Percentiles rank a stretch among this genome's conserved stretches.
Evolutionary conservation across 2,113 vertebrate genomes (phyloP).

Genomic region (Ursus arctos): DNA sequence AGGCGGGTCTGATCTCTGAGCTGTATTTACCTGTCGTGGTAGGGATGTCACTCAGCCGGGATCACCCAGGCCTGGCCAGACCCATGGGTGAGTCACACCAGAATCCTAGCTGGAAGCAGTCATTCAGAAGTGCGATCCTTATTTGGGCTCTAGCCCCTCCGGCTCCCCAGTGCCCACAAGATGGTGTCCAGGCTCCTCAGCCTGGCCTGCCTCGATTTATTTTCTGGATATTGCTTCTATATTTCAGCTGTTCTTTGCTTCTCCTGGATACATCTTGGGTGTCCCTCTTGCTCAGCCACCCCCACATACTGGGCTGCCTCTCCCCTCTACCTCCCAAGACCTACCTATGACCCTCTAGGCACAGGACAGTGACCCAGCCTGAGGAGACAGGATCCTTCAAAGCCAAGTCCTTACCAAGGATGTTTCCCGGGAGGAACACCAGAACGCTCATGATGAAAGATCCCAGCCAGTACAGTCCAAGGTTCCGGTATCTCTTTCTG

Average conservation of each 20-base stretch:
- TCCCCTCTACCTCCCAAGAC: not conserved
- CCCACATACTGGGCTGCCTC: not conserved
- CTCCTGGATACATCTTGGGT: not conserved
- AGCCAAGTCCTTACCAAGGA: conserved; percentile 89
- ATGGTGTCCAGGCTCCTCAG: not conserved
- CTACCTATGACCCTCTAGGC: not conserved
- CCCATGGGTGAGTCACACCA: not conserved
- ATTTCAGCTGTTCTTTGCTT: not conserved
- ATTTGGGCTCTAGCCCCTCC: not conserved
- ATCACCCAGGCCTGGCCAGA: not conserved
- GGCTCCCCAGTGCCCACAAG: not conserved
- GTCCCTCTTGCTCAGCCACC: no score
- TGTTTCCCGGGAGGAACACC: conserved; percentile 93
- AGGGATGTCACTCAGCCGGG: not conserved
- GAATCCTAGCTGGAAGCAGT: not conserved
- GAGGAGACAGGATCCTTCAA: not conserved
- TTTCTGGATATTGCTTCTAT: not conserved
- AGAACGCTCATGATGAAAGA: conserved; percentile 93
- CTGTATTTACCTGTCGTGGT: conserved; percentile 92
- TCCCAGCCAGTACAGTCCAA: conserved; percentile 96
- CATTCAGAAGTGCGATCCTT: not conserved
- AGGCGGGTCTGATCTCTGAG: conserved; percentile 91
- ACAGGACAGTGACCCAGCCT: not conserved
- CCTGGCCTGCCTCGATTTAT: not conserved
- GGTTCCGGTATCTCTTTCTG: conserved; percentile 91